phyloP scores from a whole-genome alignment of 2,113 vertebrate species.

The Herpetotheres cachinnans region DNA sequence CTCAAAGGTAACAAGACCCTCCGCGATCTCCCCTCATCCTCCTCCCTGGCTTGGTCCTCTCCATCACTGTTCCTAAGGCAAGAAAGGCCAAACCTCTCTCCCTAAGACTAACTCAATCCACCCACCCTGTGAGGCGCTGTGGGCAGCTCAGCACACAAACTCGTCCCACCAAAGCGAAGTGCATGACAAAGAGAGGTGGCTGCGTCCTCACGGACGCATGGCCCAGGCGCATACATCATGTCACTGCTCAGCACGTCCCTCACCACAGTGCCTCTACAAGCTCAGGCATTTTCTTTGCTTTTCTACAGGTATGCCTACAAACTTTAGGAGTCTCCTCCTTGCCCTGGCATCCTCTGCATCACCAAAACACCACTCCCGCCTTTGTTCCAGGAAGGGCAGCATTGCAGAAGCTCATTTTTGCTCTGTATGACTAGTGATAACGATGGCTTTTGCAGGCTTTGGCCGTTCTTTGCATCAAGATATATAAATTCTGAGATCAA shows the following conservation, averaged over 20 bases:
- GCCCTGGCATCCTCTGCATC: not conserved
- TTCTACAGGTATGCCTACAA: not conserved
- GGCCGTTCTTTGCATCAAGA: not conserved
- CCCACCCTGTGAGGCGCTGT: not conserved
- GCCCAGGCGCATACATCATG: not conserved
- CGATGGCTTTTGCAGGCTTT: accelerated
- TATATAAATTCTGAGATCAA: not conserved
- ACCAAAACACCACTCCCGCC: not conserved
- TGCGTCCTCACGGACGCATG: not conserved
- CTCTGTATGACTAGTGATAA: not conserved
- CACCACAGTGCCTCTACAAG: too few relatives aligned
- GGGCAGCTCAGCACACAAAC: not conserved
- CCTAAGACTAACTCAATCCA: not conserved
- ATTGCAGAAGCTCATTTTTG: not conserved
- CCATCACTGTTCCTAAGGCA: not conserved
- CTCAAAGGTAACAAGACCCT: not conserved
- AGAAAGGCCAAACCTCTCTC: not conserved
- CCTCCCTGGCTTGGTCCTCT: not conserved
- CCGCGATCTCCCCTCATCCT: not conserved
- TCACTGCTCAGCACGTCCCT: not conserved
- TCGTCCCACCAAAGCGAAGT: accelerated
- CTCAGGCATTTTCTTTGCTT: not conserved
- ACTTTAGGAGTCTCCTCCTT: not conserved
- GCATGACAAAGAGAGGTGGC: not conserved
- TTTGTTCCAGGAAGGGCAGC: not conserved